Evolutionary conservation across 2,113 vertebrate species (phyloP).

Genomic region (Cryptotis parvus): DNA sequence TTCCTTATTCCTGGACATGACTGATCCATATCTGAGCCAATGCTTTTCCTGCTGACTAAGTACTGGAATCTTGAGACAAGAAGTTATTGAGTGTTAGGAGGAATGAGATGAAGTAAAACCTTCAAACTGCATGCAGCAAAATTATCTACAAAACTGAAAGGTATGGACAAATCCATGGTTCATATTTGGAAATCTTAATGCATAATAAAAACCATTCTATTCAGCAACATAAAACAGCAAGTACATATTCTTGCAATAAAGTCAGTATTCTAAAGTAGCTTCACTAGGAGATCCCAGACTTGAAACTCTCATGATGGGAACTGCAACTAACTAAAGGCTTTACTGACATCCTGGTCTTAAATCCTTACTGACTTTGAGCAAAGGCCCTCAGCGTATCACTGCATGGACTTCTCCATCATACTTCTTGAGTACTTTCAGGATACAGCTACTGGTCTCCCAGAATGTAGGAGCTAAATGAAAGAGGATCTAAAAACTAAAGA

Average conservation of each 20-base stretch:
- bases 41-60: constrained; percentile 49
- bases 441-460: background rate
- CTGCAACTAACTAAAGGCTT: background rate
- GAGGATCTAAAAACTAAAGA: background rate
- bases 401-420: background rate
- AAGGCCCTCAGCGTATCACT: background rate
- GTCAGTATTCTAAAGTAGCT: background rate
- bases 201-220: background rate
- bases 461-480: background rate
- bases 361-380: background rate
- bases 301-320: background rate
- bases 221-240: background rate
- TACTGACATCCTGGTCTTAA: background rate
- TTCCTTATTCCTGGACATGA: background rate
- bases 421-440: background rate
- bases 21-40: constrained; percentile 45
- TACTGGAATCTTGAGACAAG: background rate
- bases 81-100: background rate
- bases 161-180: background rate
- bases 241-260: too few relatives aligned
- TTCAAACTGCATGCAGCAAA: background rate
- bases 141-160: background rate
- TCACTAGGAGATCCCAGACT: background rate
- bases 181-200: background rate
- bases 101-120: background rate